Evolutionary conservation across 92 coral and sea anemone genomes (phyloP).

Genomic region (Nematostella vectensis): DNA sequence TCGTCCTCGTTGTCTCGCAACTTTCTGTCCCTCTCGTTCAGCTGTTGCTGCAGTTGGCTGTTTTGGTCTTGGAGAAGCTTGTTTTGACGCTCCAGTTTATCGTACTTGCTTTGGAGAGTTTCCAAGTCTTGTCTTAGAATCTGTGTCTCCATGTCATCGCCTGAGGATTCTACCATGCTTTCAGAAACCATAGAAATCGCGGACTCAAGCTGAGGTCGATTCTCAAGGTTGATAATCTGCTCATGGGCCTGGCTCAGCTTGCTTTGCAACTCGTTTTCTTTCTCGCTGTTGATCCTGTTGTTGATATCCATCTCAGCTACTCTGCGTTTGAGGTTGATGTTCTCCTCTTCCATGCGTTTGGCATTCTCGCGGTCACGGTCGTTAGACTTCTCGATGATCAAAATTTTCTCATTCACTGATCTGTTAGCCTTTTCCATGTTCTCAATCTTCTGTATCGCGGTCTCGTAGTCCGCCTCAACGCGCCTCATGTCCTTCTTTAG

Average conservation of each 20-base stretch:
- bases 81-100: constrained; percentile 67
- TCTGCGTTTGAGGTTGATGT: constrained; percentile 56
- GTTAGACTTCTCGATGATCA: constrained; percentile 72
- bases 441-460: constrained; percentile 72
- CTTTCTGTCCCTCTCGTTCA: constrained; percentile 47
- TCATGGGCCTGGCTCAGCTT: constrained; percentile 66
- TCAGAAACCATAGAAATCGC: constrained; percentile 22
- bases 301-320: constrained; percentile 69
- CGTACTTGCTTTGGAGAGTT: constrained; percentile 56
- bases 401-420: constrained; percentile 62
- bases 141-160: constrained; percentile 65
- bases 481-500: constrained; percentile 84
- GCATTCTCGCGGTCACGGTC: constrained; percentile 77
- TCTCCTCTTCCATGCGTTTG: constrained; percentile 80
- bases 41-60: constrained; percentile 55
- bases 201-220: constrained; percentile 43
- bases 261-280: constrained; percentile 66
- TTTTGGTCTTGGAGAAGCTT: constrained; percentile 55
- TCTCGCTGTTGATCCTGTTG: constrained; percentile 51
- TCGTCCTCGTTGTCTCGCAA: constrained; percentile 76
- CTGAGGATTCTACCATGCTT: constrained; percentile 37
- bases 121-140: constrained; percentile 69
- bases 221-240: constrained; percentile 50
- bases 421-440: constrained; percentile 62
- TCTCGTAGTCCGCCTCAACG: constrained; percentile 79